These are phyloP conservation scores for Misgurnus mizolepis DNA, from an alignment of 2,113 vertebrate genomes.

Conservation along the genomic window DNA sequence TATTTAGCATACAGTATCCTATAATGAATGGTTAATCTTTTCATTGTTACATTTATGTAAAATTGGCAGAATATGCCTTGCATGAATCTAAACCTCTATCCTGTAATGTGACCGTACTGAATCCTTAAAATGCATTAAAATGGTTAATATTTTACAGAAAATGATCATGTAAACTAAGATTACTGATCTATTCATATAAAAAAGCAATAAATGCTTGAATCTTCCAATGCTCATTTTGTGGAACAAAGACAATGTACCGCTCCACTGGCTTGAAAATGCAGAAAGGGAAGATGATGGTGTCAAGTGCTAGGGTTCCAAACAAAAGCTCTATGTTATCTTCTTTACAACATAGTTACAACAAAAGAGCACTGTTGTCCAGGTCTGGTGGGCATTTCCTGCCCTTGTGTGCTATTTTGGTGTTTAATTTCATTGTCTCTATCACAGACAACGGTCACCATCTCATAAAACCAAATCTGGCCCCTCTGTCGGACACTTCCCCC, in stretches of 20 bases:
- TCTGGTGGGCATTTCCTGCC: slow-evolving; percentile 42
- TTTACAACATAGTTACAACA: slow-evolving; percentile 47
- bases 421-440: slow-evolving; percentile 52
- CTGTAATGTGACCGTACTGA: too few species aligned
- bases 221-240: background rate
- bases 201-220: background rate
- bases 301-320: slow-evolving; percentile 19
- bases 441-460: slow-evolving; percentile 45
- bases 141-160: too few species aligned
- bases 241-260: slow-evolving; percentile 28
- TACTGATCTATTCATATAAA: background rate
- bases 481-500: background rate
- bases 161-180: too few species aligned
- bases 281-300: slow-evolving; percentile 7
- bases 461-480: slow-evolving; percentile 14
- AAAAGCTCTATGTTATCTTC: slow-evolving; percentile 45
- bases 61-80: too few species aligned
- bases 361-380: slow-evolving; percentile 51
- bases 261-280: slow-evolving; percentile 40
- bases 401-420: slow-evolving; percentile 39
- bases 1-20: too few species aligned
- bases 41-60: too few species aligned
- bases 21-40: too few species aligned
- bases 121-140: too few species aligned
- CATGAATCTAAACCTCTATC: too few species aligned